Conservation (phyloP, 2,888 invertebrate species). For the Apantesis nais region DNA sequence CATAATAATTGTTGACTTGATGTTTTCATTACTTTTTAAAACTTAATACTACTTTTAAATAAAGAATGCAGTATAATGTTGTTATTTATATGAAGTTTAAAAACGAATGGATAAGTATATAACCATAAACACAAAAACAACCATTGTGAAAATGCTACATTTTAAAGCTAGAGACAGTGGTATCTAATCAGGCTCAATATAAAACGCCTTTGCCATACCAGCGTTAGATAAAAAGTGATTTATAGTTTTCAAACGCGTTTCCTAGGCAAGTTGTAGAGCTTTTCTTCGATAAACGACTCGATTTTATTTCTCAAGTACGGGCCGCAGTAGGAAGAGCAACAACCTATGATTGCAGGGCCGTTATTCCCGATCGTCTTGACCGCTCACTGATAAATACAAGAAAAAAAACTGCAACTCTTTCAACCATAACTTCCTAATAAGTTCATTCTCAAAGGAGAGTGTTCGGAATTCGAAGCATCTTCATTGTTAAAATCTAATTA, state of each 20-base stretch:
- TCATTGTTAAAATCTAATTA: slow-evolving; percentile 44
- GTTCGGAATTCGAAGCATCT: slow-evolving; percentile 34
- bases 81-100: background rate
- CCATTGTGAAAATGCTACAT: background rate
- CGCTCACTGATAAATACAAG: slow-evolving; percentile 69
- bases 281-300: slow-evolving; percentile 62
- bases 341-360: slow-evolving; percentile 86
- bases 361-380: slow-evolving; percentile 78
- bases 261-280: slow-evolving; percentile 44
- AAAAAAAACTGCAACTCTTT: slow-evolving; percentile 51
- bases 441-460: slow-evolving; percentile 39
- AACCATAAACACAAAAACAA: background rate
- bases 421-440: slow-evolving; percentile 48
- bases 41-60: background rate
- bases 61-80: background rate
- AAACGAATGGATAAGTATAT: background rate
- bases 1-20: background rate
- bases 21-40: background rate
- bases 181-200: slow-evolving; percentile 23
- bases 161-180: slow-evolving; percentile 2
- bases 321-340: slow-evolving; percentile 80
- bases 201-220: slow-evolving; percentile 25
- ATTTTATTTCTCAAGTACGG: slow-evolving; percentile 68
- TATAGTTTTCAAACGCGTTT: slow-evolving; percentile 44
- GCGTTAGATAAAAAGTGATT: slow-evolving; percentile 39